Base-by-base conservation (phyloP, 2,797 vertebrate species). In the Coregonus ussuriensis region DNA sequence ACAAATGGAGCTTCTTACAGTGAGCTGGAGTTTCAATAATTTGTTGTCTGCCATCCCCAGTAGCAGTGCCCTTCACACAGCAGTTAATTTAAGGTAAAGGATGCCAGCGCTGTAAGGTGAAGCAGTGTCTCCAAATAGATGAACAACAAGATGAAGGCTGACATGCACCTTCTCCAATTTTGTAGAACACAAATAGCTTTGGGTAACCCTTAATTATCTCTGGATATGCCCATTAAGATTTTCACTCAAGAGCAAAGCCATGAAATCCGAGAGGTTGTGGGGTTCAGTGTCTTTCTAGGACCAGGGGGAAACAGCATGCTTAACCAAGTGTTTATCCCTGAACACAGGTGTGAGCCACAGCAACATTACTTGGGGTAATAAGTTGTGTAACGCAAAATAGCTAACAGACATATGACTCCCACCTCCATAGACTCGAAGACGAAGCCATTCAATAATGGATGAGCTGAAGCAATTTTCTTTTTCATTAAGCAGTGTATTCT, bases 181-280 rank as follows among this genome's bases (percentile, higher is more conserved):
- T 51, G 75, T 76, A 29, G 72, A 79, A 80, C 85, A 83, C 82
- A 84, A 47, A 47, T 83, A 82, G 84, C 84, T 85, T 78, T 77
- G 77, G 81, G 83, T 83, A 85, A 78, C 75, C 83, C 31, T 70
- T 88, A 84, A 88, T 89, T 84, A 88, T 84, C 86, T 68, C 84
- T 78, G 31, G 81, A 79, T 78, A 77, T 84, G 80, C 82, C 82
- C 74, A 88, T 87, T 88, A 81, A 84, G 79, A 82, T 83, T 81
- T 75, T 62, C 79, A 83, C 82, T 86, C 76, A 78, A 84, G 83
- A 77, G 69, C 79, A 84, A 86, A 84, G 11, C 9, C 77, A 47
- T 47, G 41, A 47, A 82, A 62, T 82, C 25, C 7, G 15, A 31
- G n/a, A 70, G 72, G 54, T 66, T 29, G 15, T n/a, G 9, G 9